Percentiles rank a stretch among this genome's conserved stretches.
Evolutionary conservation across 2,113 vertebrate species (phyloP).

Genomic region (Zeus faber): DNA sequence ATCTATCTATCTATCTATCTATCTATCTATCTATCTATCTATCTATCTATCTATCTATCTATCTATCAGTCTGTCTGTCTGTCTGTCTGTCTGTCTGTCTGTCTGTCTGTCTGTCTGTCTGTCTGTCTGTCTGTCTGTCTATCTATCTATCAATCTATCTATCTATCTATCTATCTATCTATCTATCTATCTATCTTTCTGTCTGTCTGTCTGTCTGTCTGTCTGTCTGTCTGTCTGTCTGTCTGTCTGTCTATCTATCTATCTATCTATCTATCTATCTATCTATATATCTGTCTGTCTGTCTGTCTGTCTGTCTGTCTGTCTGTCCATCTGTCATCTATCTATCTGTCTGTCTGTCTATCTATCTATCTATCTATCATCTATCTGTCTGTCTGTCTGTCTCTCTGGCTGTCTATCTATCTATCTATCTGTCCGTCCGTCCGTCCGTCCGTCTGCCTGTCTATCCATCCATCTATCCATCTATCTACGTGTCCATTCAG

Average conservation of each 20-base stretch:
- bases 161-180: too few species aligned
- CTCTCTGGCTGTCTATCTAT: too few species aligned
- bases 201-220: not conserved
- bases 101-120: not conserved
- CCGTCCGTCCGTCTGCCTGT: too few species aligned
- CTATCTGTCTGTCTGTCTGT: too few species aligned
- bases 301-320: too few species aligned
- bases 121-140: not conserved
- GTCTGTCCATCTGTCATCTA: too few species aligned
- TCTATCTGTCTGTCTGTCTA: too few species aligned
- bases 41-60: not conserved
- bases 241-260: slow-evolving; percentile 5
- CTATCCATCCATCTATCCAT: too few species aligned
- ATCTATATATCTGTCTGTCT: slow-evolving; percentile 19
- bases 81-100: not conserved
- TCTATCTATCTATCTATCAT: too few species aligned
- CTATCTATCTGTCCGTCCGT: too few species aligned
- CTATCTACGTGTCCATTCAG: too few species aligned
- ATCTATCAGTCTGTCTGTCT: not conserved
- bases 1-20: slow-evolving; percentile 59
- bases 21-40: slow-evolving; percentile 57
- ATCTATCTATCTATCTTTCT: too few species aligned
- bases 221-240: not conserved
- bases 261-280: slow-evolving; percentile 48
- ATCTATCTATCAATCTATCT: slow-evolving; percentile 53